These are phyloP conservation scores for Acrocephalus kingi DNA, from an alignment of 2,113 vertebrate genomes.

Conservation along the genomic window DNA sequence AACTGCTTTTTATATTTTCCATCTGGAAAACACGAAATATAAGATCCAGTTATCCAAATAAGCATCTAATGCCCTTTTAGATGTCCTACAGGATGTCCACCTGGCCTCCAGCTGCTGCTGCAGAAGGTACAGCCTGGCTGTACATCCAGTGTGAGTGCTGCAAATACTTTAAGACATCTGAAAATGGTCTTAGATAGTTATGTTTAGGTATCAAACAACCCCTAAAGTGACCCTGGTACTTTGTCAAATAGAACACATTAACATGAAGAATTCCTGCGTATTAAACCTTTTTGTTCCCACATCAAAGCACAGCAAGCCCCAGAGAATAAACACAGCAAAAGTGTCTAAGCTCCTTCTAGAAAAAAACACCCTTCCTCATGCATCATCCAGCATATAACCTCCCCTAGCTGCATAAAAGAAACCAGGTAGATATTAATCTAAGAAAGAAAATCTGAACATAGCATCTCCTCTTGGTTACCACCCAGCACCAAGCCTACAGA, in stretches of 20 bases:
- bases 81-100: background rate
- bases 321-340: background rate
- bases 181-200: background rate
- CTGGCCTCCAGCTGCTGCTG: background rate
- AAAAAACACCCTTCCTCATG: background rate
- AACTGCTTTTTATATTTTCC: background rate
- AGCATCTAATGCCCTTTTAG: background rate
- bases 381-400: background rate
- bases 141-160: background rate
- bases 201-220: background rate
- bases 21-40: background rate
- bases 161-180: background rate
- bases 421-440: background rate
- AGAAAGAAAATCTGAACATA: background rate
- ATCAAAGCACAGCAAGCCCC: background rate
- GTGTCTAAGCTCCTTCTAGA: background rate
- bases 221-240: background rate
- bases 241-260: background rate
- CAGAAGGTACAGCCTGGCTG: background rate
- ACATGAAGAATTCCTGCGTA: background rate
- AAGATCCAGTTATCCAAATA: background rate
- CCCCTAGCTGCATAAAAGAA: background rate
- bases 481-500: background rate
- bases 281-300: background rate
- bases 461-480: background rate